Percentiles rank a stretch among this genome's conserved stretches.
Evolutionary conservation across 2,797 vertebrate genomes (phyloP).

Genomic region (Mormyrus hasselquistii): DNA sequence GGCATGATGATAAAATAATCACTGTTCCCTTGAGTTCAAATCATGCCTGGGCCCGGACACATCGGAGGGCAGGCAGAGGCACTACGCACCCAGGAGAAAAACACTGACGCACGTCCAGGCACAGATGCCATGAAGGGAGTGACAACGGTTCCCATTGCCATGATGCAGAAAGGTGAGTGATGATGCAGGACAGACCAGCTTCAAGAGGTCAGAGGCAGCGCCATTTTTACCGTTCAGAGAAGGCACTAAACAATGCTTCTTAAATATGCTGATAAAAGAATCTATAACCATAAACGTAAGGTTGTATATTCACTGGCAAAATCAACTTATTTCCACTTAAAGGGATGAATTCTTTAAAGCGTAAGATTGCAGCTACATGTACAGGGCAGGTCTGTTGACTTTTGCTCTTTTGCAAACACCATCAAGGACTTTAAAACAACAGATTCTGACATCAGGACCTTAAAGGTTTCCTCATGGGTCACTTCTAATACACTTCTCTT

Average conservation of each 20-base stretch:
- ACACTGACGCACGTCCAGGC: not conserved
- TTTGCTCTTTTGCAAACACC: conserved; percentile 5
- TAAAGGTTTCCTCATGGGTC: not conserved
- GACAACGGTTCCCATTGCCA: not conserved
- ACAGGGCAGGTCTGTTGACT: not conserved
- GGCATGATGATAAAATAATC: not conserved
- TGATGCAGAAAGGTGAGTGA: not conserved
- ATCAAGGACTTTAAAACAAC: conserved; percentile 19
- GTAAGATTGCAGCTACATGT: not conserved
- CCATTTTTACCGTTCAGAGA: not conserved
- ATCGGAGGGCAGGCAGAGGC: not conserved
- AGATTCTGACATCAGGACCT: not conserved
- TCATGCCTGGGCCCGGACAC: not conserved
- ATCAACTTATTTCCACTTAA: not conserved
- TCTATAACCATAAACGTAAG: not conserved
- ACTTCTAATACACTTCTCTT: not conserved
- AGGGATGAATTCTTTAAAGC: not conserved
- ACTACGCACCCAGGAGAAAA: not conserved
- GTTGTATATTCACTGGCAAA: not conserved
- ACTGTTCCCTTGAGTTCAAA: not conserved
- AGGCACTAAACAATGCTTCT: not conserved
- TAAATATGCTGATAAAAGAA: not conserved
- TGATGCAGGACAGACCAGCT: not conserved
- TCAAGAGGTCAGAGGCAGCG: not conserved
- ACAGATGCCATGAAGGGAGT: not conserved